These are phyloP conservation scores for Onthophagus taurus DNA, from an alignment of 1,140 invertebrate genomes.

Conservation along the genomic window DNA sequence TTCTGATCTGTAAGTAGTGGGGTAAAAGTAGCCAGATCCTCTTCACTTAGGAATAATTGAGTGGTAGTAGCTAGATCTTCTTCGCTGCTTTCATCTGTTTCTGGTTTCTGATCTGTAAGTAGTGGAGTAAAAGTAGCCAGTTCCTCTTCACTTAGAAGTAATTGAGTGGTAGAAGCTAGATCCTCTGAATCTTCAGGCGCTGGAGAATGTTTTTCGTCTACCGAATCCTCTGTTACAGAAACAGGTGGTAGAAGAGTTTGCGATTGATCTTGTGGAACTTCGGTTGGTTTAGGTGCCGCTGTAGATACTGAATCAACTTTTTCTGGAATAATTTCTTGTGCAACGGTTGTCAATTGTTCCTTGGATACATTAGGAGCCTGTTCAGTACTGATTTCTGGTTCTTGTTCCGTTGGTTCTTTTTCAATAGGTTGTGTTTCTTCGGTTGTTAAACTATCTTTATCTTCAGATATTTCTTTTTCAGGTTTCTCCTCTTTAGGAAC, in stretches of 20 bases:
- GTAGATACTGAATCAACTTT: background rate
- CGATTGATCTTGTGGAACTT: too few relatives aligned
- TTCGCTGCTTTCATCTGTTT: too few relatives aligned
- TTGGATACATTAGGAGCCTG: background rate
- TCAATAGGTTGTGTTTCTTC: background rate
- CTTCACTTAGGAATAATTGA: too few relatives aligned
- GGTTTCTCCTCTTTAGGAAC: background rate
- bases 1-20: too few relatives aligned
- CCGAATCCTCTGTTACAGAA: too few relatives aligned
- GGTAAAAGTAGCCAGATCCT: too few relatives aligned
- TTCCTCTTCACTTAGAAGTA: too few relatives aligned
- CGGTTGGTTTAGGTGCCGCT: too few relatives aligned
- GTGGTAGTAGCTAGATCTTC: background rate
- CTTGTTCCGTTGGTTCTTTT: background rate
- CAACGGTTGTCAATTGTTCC: too few relatives aligned
- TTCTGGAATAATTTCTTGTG: background rate
- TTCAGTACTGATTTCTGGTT: conserved; percentile 2
- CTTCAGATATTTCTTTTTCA: background rate
- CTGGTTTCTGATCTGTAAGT: too few relatives aligned
- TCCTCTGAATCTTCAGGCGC: background rate
- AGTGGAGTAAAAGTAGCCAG: too few relatives aligned
- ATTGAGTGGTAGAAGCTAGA: background rate
- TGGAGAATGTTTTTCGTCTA: background rate
- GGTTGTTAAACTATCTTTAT: background rate
- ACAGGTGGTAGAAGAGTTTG: too few relatives aligned